A percentile compares a stretch with the other conserved stretches of the same genome.
These are phyloP conservation scores for Buphagus erythrorhynchus DNA, from an alignment of 2,797 vertebrate species.

Conservation along the genomic window DNA sequence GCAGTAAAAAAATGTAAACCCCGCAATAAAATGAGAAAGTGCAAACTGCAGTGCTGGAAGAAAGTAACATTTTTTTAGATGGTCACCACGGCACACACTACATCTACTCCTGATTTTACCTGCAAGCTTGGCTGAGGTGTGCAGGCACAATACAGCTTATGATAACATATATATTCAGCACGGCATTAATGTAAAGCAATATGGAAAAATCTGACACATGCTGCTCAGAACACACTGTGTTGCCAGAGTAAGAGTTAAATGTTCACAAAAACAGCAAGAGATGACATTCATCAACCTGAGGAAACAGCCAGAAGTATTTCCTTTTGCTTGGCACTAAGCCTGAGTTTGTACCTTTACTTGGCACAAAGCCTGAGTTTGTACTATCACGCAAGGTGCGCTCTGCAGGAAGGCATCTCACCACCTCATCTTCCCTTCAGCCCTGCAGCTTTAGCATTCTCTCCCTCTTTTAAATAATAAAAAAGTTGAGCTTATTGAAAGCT, in stretches of 20 bases:
- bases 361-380: neutral
- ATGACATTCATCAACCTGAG: neutral
- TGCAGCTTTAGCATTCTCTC: neutral
- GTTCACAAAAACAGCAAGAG: neutral
- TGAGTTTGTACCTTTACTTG: neutral
- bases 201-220: fast-evolving
- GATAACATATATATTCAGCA: neutral
- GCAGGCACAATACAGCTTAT: neutral
- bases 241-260: neutral
- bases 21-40: neutral
- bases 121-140: neutral
- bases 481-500: neutral
- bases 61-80: neutral
- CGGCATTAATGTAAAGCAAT: neutral
- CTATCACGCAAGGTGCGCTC: neutral
- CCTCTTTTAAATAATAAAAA: neutral
- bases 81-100: neutral
- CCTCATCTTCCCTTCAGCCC: neutral
- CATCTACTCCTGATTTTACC: neutral
- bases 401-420: neutral
- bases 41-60: neutral
- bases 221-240: neutral
- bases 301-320: neutral
- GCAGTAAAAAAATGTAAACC: neutral
- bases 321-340: neutral